Evolutionary conservation across 1,140 invertebrate genomes (phyloP).

Genomic region (Mya arenaria): DNA sequence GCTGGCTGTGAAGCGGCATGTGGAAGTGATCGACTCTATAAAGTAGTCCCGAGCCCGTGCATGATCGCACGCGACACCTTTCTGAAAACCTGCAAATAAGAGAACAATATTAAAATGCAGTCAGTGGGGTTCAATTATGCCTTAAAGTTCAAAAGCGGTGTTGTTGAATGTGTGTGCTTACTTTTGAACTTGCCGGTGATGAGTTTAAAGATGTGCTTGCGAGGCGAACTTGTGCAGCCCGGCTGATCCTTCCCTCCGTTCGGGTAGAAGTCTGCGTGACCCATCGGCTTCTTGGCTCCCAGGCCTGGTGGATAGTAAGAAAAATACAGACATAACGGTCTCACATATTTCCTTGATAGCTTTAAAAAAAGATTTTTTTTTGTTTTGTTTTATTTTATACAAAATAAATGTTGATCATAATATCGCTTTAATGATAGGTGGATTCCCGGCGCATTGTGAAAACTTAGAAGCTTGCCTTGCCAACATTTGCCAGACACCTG

Average conservation of each 20-base stretch:
- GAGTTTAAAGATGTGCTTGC: constrained; percentile 39
- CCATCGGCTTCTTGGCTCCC: constrained; percentile 92
- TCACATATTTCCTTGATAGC: too few species aligned
- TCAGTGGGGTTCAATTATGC: not conserved
- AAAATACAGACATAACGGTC: not conserved
- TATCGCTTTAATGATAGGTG: not conserved
- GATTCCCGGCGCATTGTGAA: not conserved
- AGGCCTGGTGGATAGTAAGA: constrained; percentile 76
- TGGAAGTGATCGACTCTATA: too few species aligned
- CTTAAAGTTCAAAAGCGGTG: too few species aligned
- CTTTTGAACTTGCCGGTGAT: constrained; percentile 47
- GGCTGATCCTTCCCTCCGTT: constrained; percentile 77
- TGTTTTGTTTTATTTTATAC: too few species aligned
- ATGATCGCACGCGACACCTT: not conserved
- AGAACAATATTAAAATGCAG: not conserved
- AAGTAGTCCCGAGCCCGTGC: too few species aligned
- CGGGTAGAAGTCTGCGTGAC: constrained; percentile 93
- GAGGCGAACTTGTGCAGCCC: constrained; percentile 63
- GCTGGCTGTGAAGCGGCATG: too few species aligned
- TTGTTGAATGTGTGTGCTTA: not conserved
- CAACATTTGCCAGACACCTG: too few species aligned
- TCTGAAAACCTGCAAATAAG: constrained; percentile 7
- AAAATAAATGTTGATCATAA: not conserved
- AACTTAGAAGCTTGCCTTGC: not conserved
- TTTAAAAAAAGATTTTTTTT: not conserved